phyloP scores from a whole-genome alignment of 1,140 invertebrate genomes.

The Drosophila suzukii region DNA sequence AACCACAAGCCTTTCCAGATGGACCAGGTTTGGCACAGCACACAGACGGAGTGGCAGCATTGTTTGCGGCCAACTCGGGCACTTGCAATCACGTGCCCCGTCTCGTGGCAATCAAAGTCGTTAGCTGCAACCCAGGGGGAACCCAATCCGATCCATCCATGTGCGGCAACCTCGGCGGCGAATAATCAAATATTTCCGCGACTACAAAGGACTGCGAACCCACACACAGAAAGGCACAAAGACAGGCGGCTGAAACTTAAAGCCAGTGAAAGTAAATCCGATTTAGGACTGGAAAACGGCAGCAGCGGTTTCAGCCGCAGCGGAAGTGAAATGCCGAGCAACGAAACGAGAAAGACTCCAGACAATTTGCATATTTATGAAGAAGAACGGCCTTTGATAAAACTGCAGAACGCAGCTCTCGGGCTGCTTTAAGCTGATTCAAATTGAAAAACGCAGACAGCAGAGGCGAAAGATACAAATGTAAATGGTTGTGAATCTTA shows the following conservation, averaged over 20 bases:
- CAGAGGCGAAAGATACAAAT: constrained; percentile 68
- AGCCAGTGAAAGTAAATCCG: constrained; percentile 49
- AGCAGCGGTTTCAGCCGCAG: constrained; percentile 31
- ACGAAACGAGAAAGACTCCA: constrained; percentile 12
- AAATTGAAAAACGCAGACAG: constrained; percentile 78
- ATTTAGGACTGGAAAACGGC: constrained; percentile 47
- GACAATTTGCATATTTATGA: constrained; percentile 83
- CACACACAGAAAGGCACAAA: not conserved
- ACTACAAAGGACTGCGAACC: constrained; percentile 31
- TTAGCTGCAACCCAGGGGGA: constrained; percentile 55
- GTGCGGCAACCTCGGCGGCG: constrained; percentile 25
- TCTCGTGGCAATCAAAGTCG: constrained; percentile 75
- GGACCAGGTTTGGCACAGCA: constrained; percentile 9
- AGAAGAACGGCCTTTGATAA: constrained; percentile 73
- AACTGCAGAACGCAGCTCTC: constrained; percentile 48
- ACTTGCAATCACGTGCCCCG: constrained; percentile 63
- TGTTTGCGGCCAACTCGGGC: constrained; percentile 57
- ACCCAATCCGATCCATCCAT: constrained; percentile 1
- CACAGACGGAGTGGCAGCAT: constrained; percentile 32
- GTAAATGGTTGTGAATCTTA: constrained; percentile 59
- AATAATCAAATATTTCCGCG: constrained; percentile 73
- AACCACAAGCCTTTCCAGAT: constrained; percentile 26
- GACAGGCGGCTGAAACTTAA: constrained; percentile 47
- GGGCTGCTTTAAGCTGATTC: constrained; percentile 73
- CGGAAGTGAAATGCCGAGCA: constrained; percentile 14